phyloP scores from a whole-genome alignment of 2,113 vertebrate species.

The Menura novaehollandiae region DNA sequence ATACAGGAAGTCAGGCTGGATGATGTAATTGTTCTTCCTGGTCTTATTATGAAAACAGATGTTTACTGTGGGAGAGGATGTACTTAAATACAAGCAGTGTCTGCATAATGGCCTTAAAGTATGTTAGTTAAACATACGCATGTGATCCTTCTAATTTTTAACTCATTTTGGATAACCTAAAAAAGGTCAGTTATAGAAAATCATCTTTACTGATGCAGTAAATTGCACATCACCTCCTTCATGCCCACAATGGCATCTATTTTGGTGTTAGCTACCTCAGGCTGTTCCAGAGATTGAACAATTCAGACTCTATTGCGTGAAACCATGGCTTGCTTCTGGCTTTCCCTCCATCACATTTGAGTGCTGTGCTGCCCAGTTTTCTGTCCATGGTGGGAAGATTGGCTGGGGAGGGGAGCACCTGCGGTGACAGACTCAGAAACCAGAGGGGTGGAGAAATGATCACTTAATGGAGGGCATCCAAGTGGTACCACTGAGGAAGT shows the following conservation, averaged over 20 bases:
- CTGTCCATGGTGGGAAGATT: neutral
- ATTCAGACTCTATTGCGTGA: neutral
- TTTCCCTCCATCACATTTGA: neutral
- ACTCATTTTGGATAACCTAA: neutral
- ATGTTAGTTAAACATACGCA: neutral
- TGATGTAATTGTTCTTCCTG: slow-evolving; percentile 43
- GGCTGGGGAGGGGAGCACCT: neutral
- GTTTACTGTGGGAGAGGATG: slow-evolving; percentile 2
- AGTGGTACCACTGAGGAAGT: neutral
- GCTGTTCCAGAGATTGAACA: neutral
- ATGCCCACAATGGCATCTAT: neutral
- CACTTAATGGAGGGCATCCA: neutral
- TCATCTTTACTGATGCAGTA: neutral
- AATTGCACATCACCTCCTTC: neutral
- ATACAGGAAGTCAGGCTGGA: slow-evolving; percentile 3
- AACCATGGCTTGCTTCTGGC: neutral
- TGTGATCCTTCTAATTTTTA: neutral
- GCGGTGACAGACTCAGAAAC: neutral
- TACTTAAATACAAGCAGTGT: neutral
- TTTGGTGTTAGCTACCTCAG: neutral
- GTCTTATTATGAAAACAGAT: slow-evolving; percentile 14
- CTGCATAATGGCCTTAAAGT: neutral
- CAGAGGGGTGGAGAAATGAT: neutral
- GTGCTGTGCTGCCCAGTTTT: neutral
- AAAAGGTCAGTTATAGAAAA: neutral